Base-by-base conservation (phyloP, 2,888 invertebrate species). In the Plagodis dolabraria region DNA sequence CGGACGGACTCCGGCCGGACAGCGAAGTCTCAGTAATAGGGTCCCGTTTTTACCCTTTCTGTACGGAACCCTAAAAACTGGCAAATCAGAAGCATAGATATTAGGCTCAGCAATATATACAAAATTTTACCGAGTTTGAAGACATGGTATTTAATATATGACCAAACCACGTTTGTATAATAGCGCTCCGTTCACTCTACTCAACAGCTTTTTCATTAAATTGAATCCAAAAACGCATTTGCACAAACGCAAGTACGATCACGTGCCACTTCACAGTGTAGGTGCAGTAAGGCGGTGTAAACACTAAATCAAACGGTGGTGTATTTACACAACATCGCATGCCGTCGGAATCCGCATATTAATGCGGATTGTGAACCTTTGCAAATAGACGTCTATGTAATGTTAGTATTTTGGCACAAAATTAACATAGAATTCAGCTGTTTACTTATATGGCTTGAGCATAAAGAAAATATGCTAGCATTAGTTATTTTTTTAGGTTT, bases 281-380 rank as follows among this genome's bases (percentile, higher is more conserved):
- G 45, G 45, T 63, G 68, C 57, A 65, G 64, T 63, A 65, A 63
- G 63, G 64, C 57, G 56, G 65, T 57, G 71, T 71, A 78, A 79
- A 82, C 77, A 81, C 69, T 79, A 79, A 81, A 82, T 82, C 82
- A 82, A 79, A 74, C 75, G 57, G 65, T 64, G 62, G 70, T 71
- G 70, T 80, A 78, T 85, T 83, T 83, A 78, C 76, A 74, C 77
- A 76, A 72, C 75, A 76, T 72, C 72, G 77, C 67, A 72, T 67
- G 65, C 74, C 69, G 62, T 58, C 60, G 76, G 72, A 70, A 63
- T 68, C 68, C 70, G 84, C 74, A 85, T 85, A 79, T 76, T 83
- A 83, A 85, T 83, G 78, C 60, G 63, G 63, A 60, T 58, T 58
- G 51, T 49, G 52, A 69, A 68, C 59, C 58, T 53, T 48, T 49